Conservation (phyloP, 2,797 vertebrate species). For the Rhynchotus rufescens region DNA sequence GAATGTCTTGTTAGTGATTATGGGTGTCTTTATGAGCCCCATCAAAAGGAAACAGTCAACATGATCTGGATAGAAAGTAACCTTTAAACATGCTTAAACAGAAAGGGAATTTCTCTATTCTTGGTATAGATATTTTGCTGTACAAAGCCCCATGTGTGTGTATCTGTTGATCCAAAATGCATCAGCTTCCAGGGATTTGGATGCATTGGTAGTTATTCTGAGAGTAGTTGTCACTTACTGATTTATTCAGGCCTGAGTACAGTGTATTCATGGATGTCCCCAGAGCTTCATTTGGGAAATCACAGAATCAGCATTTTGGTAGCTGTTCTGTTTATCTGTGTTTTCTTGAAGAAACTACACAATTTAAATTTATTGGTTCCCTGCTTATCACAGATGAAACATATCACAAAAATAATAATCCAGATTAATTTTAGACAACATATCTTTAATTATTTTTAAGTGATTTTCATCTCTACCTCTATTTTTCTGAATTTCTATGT, state of each 20-base stretch:
- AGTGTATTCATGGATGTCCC: neutral
- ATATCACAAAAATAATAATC: neutral
- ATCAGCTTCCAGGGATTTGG: neutral
- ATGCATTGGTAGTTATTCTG: neutral
- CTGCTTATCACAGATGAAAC: neutral
- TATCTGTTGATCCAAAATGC: neutral
- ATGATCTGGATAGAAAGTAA: neutral
- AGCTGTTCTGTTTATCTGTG: neutral
- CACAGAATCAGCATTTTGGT: neutral
- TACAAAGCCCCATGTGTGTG: neutral
- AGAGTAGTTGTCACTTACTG: neutral
- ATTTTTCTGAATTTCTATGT: neutral
- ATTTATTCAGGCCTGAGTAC: neutral
- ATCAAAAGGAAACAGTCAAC: neutral
- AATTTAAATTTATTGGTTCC: neutral
- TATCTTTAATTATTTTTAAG: neutral
- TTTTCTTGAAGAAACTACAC: neutral
- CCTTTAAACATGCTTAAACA: neutral
- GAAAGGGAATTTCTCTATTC: neutral
- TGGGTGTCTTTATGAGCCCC: neutral
- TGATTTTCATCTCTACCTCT: neutral
- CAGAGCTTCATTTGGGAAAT: neutral
- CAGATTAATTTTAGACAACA: conserved; percentile 4
- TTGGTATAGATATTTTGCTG: neutral
- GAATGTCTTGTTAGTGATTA: neutral